phyloP scores from a whole-genome alignment of 2,113 vertebrate species.

The Rhegmatorhina hoffmannsi region DNA sequence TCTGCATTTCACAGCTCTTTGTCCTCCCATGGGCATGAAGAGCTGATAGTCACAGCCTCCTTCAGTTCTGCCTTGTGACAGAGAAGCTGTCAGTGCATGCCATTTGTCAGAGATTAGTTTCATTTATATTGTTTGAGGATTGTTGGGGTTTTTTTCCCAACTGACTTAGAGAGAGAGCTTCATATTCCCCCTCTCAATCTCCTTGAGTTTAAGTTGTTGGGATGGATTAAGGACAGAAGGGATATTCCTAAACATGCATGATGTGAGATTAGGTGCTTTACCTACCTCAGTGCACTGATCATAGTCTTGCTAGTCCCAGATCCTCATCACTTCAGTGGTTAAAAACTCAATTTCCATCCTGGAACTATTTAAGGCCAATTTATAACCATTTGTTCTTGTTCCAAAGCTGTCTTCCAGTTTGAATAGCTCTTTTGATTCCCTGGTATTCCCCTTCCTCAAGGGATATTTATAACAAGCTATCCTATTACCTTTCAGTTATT shows the following conservation, averaged over 20 bases:
- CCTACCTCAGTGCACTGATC: not conserved
- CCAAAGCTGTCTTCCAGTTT: not conserved
- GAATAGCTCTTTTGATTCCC: not conserved
- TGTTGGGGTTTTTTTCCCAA: not conserved
- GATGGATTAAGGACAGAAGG: not conserved
- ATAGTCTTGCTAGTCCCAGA: not conserved
- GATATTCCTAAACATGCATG: not conserved
- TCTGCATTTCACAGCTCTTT: not conserved
- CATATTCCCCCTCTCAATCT: accelerated
- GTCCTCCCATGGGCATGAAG: not conserved
- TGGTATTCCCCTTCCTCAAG: conserved; percentile 2
- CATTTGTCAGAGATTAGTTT: not conserved
- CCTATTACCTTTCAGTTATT: not conserved
- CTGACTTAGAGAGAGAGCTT: not conserved
- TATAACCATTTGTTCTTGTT: not conserved
- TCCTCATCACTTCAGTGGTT: not conserved
- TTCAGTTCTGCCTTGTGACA: not conserved
- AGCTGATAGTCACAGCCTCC: not conserved
- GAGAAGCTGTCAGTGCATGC: not conserved
- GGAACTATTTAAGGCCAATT: not conserved
- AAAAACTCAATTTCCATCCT: not conserved
- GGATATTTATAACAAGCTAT: not conserved
- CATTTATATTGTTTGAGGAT: not conserved
- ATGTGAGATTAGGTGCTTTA: not conserved
- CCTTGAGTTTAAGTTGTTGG: not conserved